A percentile compares a stretch with the other conserved stretches of the same genome.
These are phyloP conservation scores for Catocala nupta DNA, from an alignment of 2,888 invertebrate species.

Conservation along the genomic window DNA sequence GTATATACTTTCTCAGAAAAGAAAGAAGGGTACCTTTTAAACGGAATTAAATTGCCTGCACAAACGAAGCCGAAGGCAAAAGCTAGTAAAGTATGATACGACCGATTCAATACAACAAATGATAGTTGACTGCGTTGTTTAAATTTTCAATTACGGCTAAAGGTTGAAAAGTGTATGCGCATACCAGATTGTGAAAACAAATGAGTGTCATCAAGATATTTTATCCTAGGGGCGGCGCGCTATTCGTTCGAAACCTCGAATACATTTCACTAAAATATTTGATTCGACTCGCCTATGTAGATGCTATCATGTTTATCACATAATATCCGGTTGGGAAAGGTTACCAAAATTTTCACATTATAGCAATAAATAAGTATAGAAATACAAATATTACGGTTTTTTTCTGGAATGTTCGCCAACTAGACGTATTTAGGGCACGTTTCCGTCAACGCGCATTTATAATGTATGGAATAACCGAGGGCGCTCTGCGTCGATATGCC, in stretches of 20 bases:
- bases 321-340: conserved; percentile 4
- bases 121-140: neutral
- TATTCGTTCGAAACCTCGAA: neutral
- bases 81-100: neutral
- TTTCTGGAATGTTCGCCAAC: conserved; percentile 1
- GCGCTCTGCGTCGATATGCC: conserved; percentile 4
- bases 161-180: conserved; percentile 22
- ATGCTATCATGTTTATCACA: conserved; percentile 3
- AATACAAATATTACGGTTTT: neutral
- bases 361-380: neutral
- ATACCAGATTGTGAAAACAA: conserved; percentile 41
- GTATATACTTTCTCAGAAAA: too few species aligned
- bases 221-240: conserved; percentile 22
- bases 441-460: conserved; percentile 13
- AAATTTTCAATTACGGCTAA: conserved; percentile 20
- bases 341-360: conserved; percentile 9
- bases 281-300: conserved; percentile 5
- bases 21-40: too few species aligned
- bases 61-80: too few species aligned
- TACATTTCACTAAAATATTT: conserved; percentile 14
- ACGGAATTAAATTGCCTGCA: too few species aligned
- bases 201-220: conserved; percentile 39
- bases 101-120: conserved; percentile 4
- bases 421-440: conserved; percentile 11
- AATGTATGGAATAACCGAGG: conserved; percentile 13